phyloP scores from a whole-genome alignment of 2,113 vertebrate species.

The Platysternon megacephalum region DNA sequence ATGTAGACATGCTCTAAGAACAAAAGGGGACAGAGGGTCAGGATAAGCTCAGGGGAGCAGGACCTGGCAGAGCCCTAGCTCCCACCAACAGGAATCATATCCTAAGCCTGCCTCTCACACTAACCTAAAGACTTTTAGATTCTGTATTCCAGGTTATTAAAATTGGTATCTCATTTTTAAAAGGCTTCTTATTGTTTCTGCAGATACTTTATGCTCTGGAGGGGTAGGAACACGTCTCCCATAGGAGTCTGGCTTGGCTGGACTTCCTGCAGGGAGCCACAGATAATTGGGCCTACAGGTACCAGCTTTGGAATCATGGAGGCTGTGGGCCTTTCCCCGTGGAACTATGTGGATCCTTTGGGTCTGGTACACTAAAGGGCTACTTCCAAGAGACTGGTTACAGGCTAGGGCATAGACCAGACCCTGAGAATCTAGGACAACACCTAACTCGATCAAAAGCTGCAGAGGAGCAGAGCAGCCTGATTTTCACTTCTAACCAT shows the following conservation, averaged over 20 bases:
- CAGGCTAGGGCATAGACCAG: not conserved
- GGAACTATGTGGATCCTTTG: not conserved
- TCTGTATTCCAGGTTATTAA: not conserved
- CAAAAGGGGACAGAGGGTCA: not conserved
- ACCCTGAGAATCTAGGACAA: not conserved
- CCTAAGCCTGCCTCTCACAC: not conserved
- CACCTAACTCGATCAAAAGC: not conserved
- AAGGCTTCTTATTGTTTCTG: not conserved
- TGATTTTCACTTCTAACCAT: not conserved
- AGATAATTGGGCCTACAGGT: not conserved
- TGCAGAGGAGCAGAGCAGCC: not conserved
- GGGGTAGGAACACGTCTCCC: not conserved
- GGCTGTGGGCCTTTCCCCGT: not conserved
- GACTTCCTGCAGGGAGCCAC: not conserved
- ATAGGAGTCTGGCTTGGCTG: not conserved
- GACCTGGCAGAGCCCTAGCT: not conserved
- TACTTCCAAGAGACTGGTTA: not conserved
- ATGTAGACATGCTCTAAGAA: not conserved
- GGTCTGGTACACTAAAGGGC: not conserved
- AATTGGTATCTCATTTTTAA: not conserved
- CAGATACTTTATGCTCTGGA: not conserved
- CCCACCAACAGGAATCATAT: not conserved
- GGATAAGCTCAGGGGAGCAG: not conserved
- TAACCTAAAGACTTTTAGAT: not conserved
- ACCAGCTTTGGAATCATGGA: not conserved